These are phyloP conservation scores for Caenorhabditis angaria DNA, from an alignment of 2,888 invertebrate genomes.

Conservation along the genomic window DNA sequence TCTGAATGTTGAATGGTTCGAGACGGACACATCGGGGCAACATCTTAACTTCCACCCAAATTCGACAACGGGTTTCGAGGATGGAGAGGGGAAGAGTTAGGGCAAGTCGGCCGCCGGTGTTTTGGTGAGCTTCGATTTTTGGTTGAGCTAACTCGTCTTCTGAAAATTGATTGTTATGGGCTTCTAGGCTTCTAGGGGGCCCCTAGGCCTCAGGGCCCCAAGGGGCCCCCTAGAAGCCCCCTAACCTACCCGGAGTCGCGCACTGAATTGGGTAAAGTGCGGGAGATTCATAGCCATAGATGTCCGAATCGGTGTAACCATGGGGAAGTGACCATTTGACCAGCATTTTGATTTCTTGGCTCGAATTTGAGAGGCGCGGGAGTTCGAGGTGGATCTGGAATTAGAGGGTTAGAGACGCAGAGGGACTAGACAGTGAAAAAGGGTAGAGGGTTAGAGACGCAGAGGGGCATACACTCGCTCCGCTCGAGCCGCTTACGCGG, in stretches of 20 bases:
- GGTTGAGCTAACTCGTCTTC: conserved; percentile 61
- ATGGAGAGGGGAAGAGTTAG: conserved; percentile 59
- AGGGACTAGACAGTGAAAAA: too few relatives aligned
- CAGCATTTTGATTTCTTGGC: conserved; percentile 29
- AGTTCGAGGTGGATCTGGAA: conserved; percentile 32
- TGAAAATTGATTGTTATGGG: too few relatives aligned
- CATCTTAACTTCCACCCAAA: conserved; percentile 65
- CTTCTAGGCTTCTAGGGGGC: too few relatives aligned
- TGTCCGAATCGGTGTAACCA: conserved; percentile 64
- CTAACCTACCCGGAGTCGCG: conserved; percentile 58
- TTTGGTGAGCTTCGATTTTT: conserved; percentile 56
- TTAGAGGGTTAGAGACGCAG: not conserved
- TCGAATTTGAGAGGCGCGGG: conserved; percentile 13
- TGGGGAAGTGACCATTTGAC: conserved; percentile 47
- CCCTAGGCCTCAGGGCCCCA: too few relatives aligned
- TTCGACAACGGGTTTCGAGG: conserved; percentile 62
- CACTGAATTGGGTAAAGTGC: conserved; percentile 67
- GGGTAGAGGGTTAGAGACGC: too few relatives aligned
- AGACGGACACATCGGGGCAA: conserved; percentile 62
- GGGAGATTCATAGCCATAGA: conserved; percentile 66
- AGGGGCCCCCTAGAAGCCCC: too few relatives aligned
- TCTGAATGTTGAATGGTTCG: conserved; percentile 65
- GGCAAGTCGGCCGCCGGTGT: conserved; percentile 64
- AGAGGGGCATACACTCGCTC: too few relatives aligned
- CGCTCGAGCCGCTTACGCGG: too few relatives aligned